Evolutionary conservation across 2,797 vertebrate genomes (phyloP), one percentile per base, ranked within the genome.

Genomic region (Champsocephalus esox): DNA sequence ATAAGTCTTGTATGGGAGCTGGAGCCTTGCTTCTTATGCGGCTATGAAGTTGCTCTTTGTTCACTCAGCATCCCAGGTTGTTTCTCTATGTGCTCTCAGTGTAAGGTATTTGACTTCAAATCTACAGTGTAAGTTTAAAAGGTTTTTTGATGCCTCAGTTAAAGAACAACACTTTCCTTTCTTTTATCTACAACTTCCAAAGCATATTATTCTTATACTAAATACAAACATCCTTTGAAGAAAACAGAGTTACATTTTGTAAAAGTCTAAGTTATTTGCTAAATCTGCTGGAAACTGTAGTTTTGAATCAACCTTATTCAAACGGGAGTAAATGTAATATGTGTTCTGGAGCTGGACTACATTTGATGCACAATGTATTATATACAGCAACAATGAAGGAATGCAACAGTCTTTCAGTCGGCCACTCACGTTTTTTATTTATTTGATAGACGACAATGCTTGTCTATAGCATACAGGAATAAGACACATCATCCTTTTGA

Each of bases 1-100:
- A 84, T 82, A 43, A 58, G 63, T 63, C 28, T 61, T 75, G 65
- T 69, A 19, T 4, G 11, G 38, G 32, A 74, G 78, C 57, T 71
- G 51, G 64, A 46, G 57, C 28, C 45, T 12, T 17, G 46, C 34
- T 62, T 57, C n/a, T 56, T 57, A 50, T 32, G 57, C 74, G 34
- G 34, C 34, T 7, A 38, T 38, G 34, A 66, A 56, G 34, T 14
- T 21, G 12, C 32, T 43, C 52, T 70, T 49, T 66, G 50, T 68
- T 50, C 24, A 65, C 45, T 62, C 68, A 17, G 43, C 61, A 62
- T 67, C 52, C 32, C 4, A 16, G 45, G 12, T 74, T 50, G 16
- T 65, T 48, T 28, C 48, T 58, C 38, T 66, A 48, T 66, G 34
- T n/a, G 14, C 21, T 57, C 24, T 61, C 13, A 66, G 14, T 66